Percentiles rank a stretch among this genome's conserved stretches.
These are phyloP conservation scores for Spilosoma lubricipeda DNA, from an alignment of 2,888 invertebrate genomes.

Conservation along the genomic window DNA sequence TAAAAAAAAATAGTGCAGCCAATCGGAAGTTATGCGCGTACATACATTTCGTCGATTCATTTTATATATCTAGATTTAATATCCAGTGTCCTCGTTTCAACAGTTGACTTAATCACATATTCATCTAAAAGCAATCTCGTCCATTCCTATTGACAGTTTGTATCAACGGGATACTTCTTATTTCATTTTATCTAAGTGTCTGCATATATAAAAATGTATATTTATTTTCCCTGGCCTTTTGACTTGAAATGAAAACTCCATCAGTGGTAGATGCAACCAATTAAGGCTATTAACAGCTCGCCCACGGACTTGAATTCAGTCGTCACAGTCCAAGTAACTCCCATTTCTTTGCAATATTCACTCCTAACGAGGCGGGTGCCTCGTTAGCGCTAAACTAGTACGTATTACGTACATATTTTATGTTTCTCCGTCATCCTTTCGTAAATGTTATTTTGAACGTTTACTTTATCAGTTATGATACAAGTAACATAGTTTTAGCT, in stretches of 20 bases:
- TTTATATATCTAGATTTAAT: background rate
- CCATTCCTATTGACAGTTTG: background rate
- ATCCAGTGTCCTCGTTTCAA: background rate
- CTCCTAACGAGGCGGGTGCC: constrained; percentile 55
- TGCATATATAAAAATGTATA: background rate
- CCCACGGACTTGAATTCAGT: constrained; percentile 41
- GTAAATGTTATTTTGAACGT: constrained; percentile 13
- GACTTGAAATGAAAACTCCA: constrained; percentile 16
- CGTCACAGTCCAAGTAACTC: constrained; percentile 48
- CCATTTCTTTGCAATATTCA: constrained; percentile 41
- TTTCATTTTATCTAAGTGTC: background rate
- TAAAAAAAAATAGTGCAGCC: too few species aligned
- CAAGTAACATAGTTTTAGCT: constrained; percentile 8
- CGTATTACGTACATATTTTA: constrained; percentile 34
- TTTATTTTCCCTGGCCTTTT: constrained; percentile 2
- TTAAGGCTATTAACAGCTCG: constrained; percentile 52
- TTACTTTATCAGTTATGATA: constrained; percentile 13
- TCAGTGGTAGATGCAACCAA: constrained; percentile 36
- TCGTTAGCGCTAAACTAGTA: constrained; percentile 55
- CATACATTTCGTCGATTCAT: too few species aligned
- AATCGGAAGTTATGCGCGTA: too few species aligned
- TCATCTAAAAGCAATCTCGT: background rate
- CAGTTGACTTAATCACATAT: background rate
- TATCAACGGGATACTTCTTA: background rate
- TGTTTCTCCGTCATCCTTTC: constrained; percentile 12